Percentiles rank a stretch among this genome's conserved stretches.
Evolutionary conservation across 2,888 invertebrate genomes (phyloP).

Genomic region (Allacma fusca): DNA sequence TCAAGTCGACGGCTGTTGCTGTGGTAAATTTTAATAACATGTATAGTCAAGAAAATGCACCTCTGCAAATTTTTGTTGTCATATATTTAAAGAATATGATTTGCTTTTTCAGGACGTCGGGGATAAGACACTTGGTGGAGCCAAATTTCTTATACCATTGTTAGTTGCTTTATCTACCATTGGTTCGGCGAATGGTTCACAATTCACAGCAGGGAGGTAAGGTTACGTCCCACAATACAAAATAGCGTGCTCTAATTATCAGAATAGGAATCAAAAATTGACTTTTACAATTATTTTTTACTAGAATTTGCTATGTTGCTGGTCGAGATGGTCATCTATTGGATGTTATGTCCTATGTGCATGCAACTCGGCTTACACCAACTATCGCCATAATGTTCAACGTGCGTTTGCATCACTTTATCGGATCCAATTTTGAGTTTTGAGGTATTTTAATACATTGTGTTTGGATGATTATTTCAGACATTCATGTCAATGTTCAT

Average conservation of each 20-base stretch:
- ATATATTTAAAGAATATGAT: background rate
- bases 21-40: conserved; percentile 68
- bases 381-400: conserved; percentile 47
- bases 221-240: too few species aligned
- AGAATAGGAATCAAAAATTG: too few species aligned
- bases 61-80: too few species aligned
- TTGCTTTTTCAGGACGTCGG: conserved; percentile 53
- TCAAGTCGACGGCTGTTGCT: conserved; percentile 93
- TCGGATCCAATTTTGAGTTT: background rate
- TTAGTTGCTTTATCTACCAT: conserved; percentile 87
- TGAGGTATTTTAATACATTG: too few species aligned
- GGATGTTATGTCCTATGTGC: conserved; percentile 48
- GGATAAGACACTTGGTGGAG: conserved; percentile 73
- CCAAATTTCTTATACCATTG: conserved; percentile 92
- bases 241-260: too few species aligned
- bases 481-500: conserved; percentile 85
- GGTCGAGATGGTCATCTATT: conserved; percentile 48
- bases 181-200: conserved; percentile 85
- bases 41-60: background rate
- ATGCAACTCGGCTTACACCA: conserved; percentile 41
- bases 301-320: conserved; percentile 50
- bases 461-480: conserved; percentile 67
- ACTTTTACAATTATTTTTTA: conserved; percentile 3
- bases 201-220: conserved; percentile 58
- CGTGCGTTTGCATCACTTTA: conserved; percentile 48